These are phyloP conservation scores for Myzus persicae DNA, from an alignment of 1,140 invertebrate genomes.

Conservation along the genomic window DNA sequence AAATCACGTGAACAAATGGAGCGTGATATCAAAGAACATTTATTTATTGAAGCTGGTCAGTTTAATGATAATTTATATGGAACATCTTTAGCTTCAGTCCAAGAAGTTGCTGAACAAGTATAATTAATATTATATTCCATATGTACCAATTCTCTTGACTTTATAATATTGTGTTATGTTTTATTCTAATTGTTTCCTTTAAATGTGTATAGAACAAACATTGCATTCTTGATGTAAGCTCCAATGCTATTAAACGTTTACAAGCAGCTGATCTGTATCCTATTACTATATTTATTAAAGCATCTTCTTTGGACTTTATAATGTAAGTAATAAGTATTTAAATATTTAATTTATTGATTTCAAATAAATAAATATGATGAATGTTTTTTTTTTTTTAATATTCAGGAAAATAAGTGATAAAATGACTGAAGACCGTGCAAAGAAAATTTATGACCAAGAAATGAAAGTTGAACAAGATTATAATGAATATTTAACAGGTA, in stretches of 20 bases:
- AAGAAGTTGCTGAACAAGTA: slow-evolving; percentile 88
- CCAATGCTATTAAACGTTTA: slow-evolving; percentile 98
- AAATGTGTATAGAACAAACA: slow-evolving; percentile 83
- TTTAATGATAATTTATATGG: slow-evolving; percentile 99
- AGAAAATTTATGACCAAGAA: slow-evolving; percentile 94
- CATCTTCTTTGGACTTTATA: slow-evolving; percentile 94
- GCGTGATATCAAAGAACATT: slow-evolving; percentile 96
- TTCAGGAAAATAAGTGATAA: slow-evolving; percentile 92
- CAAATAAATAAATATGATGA: not conserved
- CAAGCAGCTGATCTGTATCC: slow-evolving; percentile 98
- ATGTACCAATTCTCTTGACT: not conserved
- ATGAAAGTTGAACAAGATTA: slow-evolving; percentile 98
- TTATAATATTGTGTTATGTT: not conserved
- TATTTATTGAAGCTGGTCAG: slow-evolving; percentile 99
- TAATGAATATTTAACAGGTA: slow-evolving; percentile 93
- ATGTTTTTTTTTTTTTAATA: not conserved
- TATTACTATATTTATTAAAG: slow-evolving; percentile 98
- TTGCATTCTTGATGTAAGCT: slow-evolving; percentile 99
- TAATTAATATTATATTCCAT: not conserved
- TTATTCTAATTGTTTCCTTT: slow-evolving; percentile 5
- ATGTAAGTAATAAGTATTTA: slow-evolving; percentile 70
- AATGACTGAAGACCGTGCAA: slow-evolving; percentile 97
- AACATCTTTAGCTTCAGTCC: slow-evolving; percentile 95
- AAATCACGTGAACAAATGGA: slow-evolving; percentile 98
- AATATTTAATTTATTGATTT: not conserved